Evolutionary conservation across 1,140 invertebrate genomes (phyloP), one percentile per base, ranked within the genome.

Genomic region (Aphis gossypii): DNA sequence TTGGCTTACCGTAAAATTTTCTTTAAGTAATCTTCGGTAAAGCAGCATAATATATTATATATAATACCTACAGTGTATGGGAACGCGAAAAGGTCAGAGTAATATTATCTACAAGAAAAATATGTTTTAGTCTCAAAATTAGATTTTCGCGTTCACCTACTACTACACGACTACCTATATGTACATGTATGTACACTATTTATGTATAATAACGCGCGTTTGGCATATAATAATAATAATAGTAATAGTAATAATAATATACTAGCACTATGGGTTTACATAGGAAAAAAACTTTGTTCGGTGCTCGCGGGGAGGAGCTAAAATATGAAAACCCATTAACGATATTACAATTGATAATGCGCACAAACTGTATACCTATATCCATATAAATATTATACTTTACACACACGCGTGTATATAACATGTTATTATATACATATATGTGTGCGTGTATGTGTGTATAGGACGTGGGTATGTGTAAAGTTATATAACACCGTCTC

Each of bases 51-150:
- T 87, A 87, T n/a, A 23, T 44, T 87, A 87, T 84, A 83, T 83
- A 38, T 44, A 84, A 44, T 44, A n/a, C 38, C 38, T 76, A 76
- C 44, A n/a, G 38, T 87, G 30, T n/a, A 30, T 14, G n/a, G 20
- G 54, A 89, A 38, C 35, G 87, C n/a, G 35, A 41, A 89, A 88
- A 89, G 21, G n/a, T 56, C n/a, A 35, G n/a, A 56, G 35, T 38
- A 89, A 54, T 89, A 38, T 89, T 89, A 89, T 89, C 35, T 38
- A 25, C 35, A 7, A 11, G 54, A 60, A 90, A 60, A 90, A 41
- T 60, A 60, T 44, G 38, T 90, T 90, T n/a, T 89, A 41, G 48
- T 89, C 38, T 44, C 38, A 41, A 84, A 93, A 93, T 93, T 93
- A 41, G 92, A 87, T 93, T 93, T 84, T 84, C 48, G 0, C 41